A percentile compares a stretch with the other conserved stretches of the same genome.
phyloP scores from a whole-genome alignment of 2,797 vertebrate genomes.

The Rhadinocentrus ornatus region DNA sequence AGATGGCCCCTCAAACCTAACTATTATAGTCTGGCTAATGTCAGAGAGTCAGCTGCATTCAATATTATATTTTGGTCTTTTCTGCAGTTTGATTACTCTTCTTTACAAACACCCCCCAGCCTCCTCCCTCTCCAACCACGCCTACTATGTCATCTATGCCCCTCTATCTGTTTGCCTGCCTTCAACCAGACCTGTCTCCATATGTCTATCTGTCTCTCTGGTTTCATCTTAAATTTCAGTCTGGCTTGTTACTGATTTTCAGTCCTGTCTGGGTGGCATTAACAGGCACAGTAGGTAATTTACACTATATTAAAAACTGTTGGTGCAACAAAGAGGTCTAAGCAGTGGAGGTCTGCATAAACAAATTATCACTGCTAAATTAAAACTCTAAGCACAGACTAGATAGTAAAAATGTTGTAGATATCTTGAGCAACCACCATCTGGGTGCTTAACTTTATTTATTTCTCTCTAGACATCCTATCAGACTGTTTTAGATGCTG shows the following conservation, averaged over 20 bases:
- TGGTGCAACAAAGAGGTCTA: conserved; percentile 92
- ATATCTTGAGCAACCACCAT: conserved; percentile 76
- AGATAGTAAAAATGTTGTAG: conserved; percentile 77
- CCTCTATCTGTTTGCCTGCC: conserved; percentile 23
- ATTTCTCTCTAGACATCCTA: conserved; percentile 58
- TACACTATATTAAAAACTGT: conserved; percentile 97
- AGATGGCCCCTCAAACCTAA: conserved; percentile 64
- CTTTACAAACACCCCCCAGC: conserved; percentile 81
- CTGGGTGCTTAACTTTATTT: conserved; percentile 75
- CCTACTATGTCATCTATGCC: conserved; percentile 58
- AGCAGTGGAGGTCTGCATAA: conserved; percentile 91
- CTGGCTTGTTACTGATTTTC: conserved; percentile 88
- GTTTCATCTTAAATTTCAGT: conserved; percentile 87
- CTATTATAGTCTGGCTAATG: conserved; percentile 78
- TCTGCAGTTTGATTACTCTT: conserved; percentile 78
- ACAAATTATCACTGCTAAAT: conserved; percentile 99
- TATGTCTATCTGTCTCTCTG: conserved; percentile 69
- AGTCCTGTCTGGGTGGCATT: conserved; percentile 89
- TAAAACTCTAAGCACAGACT: conserved; percentile 87
- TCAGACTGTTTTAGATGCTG: conserved; percentile 64
- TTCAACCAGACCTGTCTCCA: conserved; percentile 59
- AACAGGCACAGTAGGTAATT: conserved; percentile 98
- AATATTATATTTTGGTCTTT: conserved; percentile 76
- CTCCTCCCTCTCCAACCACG: no score
- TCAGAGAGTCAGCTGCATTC: conserved; percentile 74